phyloP scores from a whole-genome alignment of 2,113 vertebrate species.

The Anser cygnoides region DNA sequence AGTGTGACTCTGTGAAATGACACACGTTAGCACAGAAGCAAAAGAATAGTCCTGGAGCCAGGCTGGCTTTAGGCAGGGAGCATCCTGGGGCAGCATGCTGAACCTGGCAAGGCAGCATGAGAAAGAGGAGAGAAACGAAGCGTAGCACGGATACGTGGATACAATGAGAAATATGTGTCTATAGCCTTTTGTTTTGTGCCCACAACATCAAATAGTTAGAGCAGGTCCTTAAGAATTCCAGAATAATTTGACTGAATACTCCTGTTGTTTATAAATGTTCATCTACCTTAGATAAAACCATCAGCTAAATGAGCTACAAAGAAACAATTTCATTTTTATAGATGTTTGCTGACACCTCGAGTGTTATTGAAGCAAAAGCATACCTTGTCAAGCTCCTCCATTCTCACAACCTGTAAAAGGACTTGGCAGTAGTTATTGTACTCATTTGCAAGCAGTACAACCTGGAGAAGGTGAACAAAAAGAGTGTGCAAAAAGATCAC shows the following conservation, averaged over 20 bases:
- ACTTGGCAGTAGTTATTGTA: constrained; percentile 74
- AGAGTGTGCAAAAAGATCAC: background rate
- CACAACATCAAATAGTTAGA: background rate
- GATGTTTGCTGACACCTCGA: background rate
- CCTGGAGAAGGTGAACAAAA: constrained; percentile 41
- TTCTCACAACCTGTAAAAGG: constrained; percentile 68
- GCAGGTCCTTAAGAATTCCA: background rate
- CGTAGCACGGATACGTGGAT: background rate
- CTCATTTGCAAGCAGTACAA: constrained; percentile 58
- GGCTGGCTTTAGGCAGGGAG: background rate
- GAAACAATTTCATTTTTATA: background rate
- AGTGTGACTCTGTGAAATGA: background rate
- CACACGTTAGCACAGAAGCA: background rate
- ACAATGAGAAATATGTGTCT: background rate
- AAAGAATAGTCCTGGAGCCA: background rate
- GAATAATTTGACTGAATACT: background rate
- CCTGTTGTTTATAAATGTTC: background rate
- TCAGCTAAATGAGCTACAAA: background rate
- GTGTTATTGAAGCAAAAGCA: background rate
- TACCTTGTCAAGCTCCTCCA: constrained; percentile 65
- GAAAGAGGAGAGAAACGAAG: background rate
- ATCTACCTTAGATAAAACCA: background rate
- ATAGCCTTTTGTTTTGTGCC: background rate
- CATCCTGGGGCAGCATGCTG: background rate
- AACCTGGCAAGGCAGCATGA: background rate